A percentile compares a stretch with the other conserved stretches of the same genome.
Evolutionary conservation across 2,113 vertebrate species (phyloP).

Genomic region (Caracal caracal): DNA sequence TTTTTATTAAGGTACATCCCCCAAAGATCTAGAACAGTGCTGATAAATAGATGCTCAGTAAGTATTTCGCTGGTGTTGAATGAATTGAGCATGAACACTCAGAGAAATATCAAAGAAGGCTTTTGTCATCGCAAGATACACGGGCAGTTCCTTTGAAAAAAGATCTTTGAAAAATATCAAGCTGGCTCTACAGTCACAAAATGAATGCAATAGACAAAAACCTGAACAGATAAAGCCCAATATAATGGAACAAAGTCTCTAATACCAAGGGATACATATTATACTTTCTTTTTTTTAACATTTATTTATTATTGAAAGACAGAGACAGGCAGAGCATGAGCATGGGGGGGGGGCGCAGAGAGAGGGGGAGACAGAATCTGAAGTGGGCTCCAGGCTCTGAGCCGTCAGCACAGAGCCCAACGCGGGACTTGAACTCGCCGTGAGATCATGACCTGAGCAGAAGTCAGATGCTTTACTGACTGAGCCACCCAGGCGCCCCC

Average conservation of each 20-base stretch:
- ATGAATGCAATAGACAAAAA: not conserved
- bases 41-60: not conserved
- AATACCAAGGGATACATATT: not conserved
- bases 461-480: no score
- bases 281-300: not conserved
- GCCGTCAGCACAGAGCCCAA: no score
- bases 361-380: no score
- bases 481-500: no score
- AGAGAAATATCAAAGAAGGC: not conserved
- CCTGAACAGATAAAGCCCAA: not conserved
- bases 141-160: not conserved
- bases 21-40: not conserved
- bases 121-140: not conserved
- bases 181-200: not conserved
- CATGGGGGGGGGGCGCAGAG: no score
- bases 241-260: not conserved
- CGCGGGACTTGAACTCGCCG: no score
- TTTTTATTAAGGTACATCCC: not conserved
- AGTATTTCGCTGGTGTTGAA: not conserved
- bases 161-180: constrained; percentile 3
- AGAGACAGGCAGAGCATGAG: no score
- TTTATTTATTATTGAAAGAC: no score
- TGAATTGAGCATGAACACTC: not conserved
- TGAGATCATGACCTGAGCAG: no score
- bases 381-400: no score